Conservation (phyloP, 53 echinoderm and acorn worm genomes). For the Apostichopus leukothele region DNA sequence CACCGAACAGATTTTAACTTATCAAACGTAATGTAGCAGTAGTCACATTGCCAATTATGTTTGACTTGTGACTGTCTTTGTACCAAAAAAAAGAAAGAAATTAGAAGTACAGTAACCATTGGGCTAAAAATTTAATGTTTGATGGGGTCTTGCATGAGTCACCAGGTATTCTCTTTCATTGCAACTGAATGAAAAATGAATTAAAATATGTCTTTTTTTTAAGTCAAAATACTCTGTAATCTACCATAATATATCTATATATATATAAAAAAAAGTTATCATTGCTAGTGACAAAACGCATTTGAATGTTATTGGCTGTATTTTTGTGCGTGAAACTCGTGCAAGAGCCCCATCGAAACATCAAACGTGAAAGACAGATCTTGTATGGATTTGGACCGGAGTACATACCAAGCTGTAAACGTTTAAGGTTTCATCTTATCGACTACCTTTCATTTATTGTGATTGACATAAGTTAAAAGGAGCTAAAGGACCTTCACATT, state of each 20-base stretch:
- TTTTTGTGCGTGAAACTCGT: constrained; percentile 27
- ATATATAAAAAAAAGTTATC: constrained; percentile 29
- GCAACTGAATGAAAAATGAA: constrained; percentile 39
- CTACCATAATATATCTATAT: constrained; percentile 36
- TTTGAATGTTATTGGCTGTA: constrained; percentile 29
- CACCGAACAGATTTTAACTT: too few species aligned
- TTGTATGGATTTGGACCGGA: neutral
- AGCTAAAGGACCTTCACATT: too few species aligned
- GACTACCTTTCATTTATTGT: too few species aligned
- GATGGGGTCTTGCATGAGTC: constrained; percentile 22
- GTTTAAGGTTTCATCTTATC: too few species aligned
- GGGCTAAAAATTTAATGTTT: neutral
- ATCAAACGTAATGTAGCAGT: too few species aligned
- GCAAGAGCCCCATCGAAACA: constrained; percentile 27
- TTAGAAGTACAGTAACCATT: too few species aligned
- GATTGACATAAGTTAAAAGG: too few species aligned
- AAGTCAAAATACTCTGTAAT: constrained; percentile 45
- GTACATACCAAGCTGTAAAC: neutral
- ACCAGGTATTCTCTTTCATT: constrained; percentile 24
- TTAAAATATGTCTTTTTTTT: constrained; percentile 28
- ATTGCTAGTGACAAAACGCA: constrained; percentile 38
- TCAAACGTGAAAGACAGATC: neutral
- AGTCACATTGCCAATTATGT: too few species aligned
- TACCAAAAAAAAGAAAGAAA: too few species aligned
- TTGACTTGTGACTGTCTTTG: too few species aligned